A percentile compares a stretch with the other conserved stretches of the same genome.
These are phyloP conservation scores for Spongia lamella DNA, from an alignment of 37 sponge, comb jelly and placozoan species.

Conservation along the genomic window DNA sequence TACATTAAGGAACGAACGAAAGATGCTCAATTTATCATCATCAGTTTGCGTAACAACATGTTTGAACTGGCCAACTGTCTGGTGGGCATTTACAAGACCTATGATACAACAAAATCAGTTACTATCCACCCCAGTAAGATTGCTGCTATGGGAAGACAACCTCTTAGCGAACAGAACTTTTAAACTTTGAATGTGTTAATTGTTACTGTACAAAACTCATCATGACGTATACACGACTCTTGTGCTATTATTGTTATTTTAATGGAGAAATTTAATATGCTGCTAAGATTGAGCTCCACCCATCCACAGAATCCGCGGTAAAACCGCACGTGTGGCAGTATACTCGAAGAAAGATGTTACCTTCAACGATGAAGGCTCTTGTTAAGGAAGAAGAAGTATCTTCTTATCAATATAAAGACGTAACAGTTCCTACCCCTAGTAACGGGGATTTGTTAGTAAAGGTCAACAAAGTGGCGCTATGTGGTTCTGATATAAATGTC, in stretches of 20 bases:
- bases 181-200: too few relatives aligned
- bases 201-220: too few relatives aligned
- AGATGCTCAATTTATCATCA: constrained; percentile 99
- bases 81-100: constrained; percentile 95
- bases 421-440: constrained; percentile 48
- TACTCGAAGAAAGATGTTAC: too few relatives aligned
- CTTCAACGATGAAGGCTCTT: constrained; percentile 51
- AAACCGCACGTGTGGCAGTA: too few relatives aligned
- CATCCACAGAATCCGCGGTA: too few relatives aligned
- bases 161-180: too few relatives aligned
- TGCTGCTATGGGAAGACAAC: not conserved
- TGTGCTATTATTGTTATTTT: too few relatives aligned
- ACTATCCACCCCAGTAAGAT: constrained; percentile 61
- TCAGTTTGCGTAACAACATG: constrained; percentile 97
- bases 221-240: too few relatives aligned
- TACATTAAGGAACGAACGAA: constrained; percentile 99
- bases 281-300: too few relatives aligned
- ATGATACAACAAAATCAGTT: constrained; percentile 84
- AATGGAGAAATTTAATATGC: too few relatives aligned
- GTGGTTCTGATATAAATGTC: constrained; percentile 67
- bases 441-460: constrained; percentile 52
- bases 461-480: constrained; percentile 42
- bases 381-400: constrained; percentile 39
- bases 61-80: constrained; percentile 94
- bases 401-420: constrained; percentile 46